Base-by-base conservation (phyloP, 2,888 invertebrate genomes). In the Volucella bombylans region DNA sequence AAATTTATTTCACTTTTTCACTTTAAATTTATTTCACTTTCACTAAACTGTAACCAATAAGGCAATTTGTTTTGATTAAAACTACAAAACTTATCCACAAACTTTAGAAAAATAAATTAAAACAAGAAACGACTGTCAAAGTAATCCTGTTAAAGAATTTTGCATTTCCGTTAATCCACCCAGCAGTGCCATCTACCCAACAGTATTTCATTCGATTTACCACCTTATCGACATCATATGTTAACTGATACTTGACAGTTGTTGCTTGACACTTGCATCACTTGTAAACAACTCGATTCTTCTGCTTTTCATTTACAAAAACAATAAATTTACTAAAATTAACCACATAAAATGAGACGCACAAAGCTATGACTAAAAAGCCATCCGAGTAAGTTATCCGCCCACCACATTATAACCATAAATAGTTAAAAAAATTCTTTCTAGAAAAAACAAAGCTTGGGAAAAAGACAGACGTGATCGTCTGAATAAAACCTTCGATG, bases 401-500 rank as follows among this genome's bases (percentile, higher is more conserved):
- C 6, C 10, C 12, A 8, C 4, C 11, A 8, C 11, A 8, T 10
- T 2, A 6, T 10, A 18, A 4, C 31, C n/a, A 18, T 2, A 39
- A 65, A 47, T 12, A 15, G 50, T 43, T 11, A 8, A 2, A 11
- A 41, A 10, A 8, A 4, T 62, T 64, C n/a, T 9, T 57, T 76
- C n/a, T 43, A 88, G 87, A 43, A 88, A 88, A 79, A 88, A 88
- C 87, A 93, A 93, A 90, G 92, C 93, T 91, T 94, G 94, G 94
- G 94, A 94, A 91, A 93, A 93, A 90, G 93, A 93, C 88, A 91
- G 94, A 89, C 91, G 94, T 88, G 92, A 93, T 87, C 92, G 94
- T 87, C 91, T 94, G 87, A 94, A 93, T 86, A 87, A 88, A 54
- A 88, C 89, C 14, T 91, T 91, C 86, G 88, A 88, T 59, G 88